phyloP scores from a whole-genome alignment of 2,888 invertebrate species.

The Alloplasta piceator region DNA sequence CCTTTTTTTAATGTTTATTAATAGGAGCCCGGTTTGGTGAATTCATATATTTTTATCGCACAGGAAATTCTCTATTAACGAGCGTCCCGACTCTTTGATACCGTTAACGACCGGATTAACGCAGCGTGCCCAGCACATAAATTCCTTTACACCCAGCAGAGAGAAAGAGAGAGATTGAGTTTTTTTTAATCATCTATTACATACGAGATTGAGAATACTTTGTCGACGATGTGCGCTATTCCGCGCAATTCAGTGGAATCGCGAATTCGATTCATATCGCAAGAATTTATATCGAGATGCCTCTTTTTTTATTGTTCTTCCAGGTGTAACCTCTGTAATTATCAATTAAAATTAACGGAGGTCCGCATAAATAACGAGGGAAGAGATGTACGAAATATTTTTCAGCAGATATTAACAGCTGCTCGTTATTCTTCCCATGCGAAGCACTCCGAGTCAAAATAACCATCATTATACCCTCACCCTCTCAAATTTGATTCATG shows the following conservation, averaged over 20 bases:
- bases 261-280: slow-evolving; percentile 18
- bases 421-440: slow-evolving; percentile 37
- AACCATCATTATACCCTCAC: no score
- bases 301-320: not conserved
- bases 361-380: slow-evolving; percentile 16
- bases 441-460: not conserved
- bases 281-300: slow-evolving; percentile 19
- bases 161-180: slow-evolving; percentile 8
- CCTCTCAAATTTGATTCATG: no score
- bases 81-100: slow-evolving; percentile 45
- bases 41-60: slow-evolving; percentile 15
- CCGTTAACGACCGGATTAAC: slow-evolving; percentile 64
- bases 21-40: slow-evolving; percentile 16
- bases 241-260: slow-evolving; percentile 26
- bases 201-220: slow-evolving; percentile 20
- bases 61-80: slow-evolving; percentile 50
- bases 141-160: slow-evolving; percentile 15
- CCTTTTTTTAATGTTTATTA: not conserved
- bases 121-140: slow-evolving; percentile 52
- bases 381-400: slow-evolving; percentile 28
- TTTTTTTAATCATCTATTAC: slow-evolving; percentile 5
- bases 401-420: slow-evolving; percentile 12
- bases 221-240: slow-evolving; percentile 1
- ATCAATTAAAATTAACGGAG: slow-evolving; percentile 46
- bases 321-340: slow-evolving; percentile 24